phyloP scores from a whole-genome alignment of 2,888 invertebrate species.

The Priocnemis perturbator region DNA sequence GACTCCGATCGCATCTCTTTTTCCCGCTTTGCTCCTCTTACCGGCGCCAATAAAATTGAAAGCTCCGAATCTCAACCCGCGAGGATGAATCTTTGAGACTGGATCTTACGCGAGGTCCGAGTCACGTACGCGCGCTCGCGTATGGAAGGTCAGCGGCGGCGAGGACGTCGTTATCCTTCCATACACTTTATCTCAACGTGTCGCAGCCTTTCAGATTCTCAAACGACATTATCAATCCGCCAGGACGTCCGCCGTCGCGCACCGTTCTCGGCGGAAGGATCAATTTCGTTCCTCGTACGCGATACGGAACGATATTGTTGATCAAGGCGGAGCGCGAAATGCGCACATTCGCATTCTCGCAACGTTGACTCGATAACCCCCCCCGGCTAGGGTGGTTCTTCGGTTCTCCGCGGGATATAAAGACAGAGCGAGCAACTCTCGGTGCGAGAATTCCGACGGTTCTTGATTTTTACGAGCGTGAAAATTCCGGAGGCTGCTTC shows the following conservation, averaged over 20 bases:
- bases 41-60: conserved; percentile 49
- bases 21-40: conserved; percentile 10
- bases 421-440: conserved; percentile 59
- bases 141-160: not conserved
- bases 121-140: not conserved
- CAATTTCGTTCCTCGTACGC: too few species aligned
- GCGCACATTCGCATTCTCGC: conserved; percentile 36
- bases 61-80: conserved; percentile 52
- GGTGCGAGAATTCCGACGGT: conserved; percentile 65
- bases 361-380: conserved; percentile 15
- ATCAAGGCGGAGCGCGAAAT: not conserved
- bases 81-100: conserved; percentile 55
- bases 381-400: conserved; percentile 36
- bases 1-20: conserved; percentile 24
- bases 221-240: too few species aligned
- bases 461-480: conserved; percentile 75
- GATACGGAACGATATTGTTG: too few species aligned
- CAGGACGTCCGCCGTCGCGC: too few species aligned
- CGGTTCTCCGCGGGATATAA: conserved; percentile 39
- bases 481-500: conserved; percentile 69
- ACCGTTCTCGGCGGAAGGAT: too few species aligned
- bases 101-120: conserved; percentile 23
- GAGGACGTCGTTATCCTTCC: too few species aligned
- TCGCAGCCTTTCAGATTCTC: too few species aligned
- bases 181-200: too few species aligned